phyloP scores from a whole-genome alignment of 2,797 vertebrate genomes.

The Leuciscus waleckii region DNA sequence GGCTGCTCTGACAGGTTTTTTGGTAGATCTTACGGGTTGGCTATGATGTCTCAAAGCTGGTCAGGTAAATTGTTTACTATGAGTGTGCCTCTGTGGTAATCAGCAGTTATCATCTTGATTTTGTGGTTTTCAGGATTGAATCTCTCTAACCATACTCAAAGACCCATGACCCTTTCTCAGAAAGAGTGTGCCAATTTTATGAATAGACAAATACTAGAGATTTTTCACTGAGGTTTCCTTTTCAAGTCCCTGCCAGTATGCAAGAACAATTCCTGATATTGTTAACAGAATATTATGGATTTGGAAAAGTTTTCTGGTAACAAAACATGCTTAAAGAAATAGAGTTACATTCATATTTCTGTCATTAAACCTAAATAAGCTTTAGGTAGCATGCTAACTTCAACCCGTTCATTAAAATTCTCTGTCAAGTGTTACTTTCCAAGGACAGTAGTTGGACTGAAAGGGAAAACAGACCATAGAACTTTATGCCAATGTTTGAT shows the following conservation, averaged over 20 bases:
- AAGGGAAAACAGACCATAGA: not conserved
- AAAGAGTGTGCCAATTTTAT: not conserved
- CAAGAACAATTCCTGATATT: not conserved
- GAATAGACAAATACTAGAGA: not conserved
- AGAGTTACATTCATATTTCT: not conserved
- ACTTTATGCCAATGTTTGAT: not conserved
- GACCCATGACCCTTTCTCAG: conserved; percentile 59
- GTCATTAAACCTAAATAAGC: not conserved
- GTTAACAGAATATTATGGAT: not conserved
- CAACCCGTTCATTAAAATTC: not conserved
- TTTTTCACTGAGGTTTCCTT: conserved; percentile 1
- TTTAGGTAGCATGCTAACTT: not conserved
- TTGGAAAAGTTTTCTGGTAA: not conserved
- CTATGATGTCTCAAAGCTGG: conserved; percentile 69
- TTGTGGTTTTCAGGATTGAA: conserved; percentile 68
- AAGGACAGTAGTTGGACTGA: not conserved
- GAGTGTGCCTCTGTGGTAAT: conserved; percentile 73
- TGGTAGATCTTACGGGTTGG: conserved; percentile 25
- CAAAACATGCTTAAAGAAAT: not conserved
- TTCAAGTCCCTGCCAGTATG: no score
- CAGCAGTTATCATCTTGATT: conserved; percentile 70
- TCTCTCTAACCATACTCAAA: conserved; percentile 69
- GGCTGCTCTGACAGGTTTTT: not conserved
- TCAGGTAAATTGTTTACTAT: conserved; percentile 69
- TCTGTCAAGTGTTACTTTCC: not conserved